These are phyloP conservation scores for Aphis craccivora DNA, from an alignment of 1,140 invertebrate genomes.

Conservation along the genomic window DNA sequence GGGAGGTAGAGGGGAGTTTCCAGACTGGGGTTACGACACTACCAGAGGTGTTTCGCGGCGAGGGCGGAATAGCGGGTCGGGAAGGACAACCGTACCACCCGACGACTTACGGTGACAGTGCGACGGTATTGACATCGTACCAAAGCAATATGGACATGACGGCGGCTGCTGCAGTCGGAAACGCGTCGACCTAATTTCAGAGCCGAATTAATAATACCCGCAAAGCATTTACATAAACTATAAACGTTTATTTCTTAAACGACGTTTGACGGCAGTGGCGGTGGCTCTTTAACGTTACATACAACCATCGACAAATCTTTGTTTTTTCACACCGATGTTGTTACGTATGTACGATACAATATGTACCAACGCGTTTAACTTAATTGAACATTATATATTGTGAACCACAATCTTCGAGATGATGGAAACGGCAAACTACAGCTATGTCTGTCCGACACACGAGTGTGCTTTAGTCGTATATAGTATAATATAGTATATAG, in stretches of 20 bases:
- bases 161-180: not conserved
- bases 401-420: not conserved
- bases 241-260: not conserved
- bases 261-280: not conserved
- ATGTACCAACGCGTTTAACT: not conserved
- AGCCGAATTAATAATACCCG: slow-evolving; percentile 10
- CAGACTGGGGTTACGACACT: not conserved
- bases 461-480: too few relatives aligned
- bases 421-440: not conserved
- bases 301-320: not conserved
- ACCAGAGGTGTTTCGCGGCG: too few relatives aligned
- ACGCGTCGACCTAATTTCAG: slow-evolving; percentile 10
- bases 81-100: not conserved
- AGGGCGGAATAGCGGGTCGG: not conserved
- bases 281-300: not conserved
- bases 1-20: too few relatives aligned
- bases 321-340: not conserved
- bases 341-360: not conserved
- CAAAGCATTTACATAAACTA: slow-evolving; percentile 1
- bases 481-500: too few relatives aligned
- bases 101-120: not conserved
- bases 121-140: not conserved
- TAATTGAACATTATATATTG: not conserved
- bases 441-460: not conserved
- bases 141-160: not conserved